Base-by-base conservation (phyloP, 2,113 vertebrate genomes). In the Chrysochloris asiatica region DNA sequence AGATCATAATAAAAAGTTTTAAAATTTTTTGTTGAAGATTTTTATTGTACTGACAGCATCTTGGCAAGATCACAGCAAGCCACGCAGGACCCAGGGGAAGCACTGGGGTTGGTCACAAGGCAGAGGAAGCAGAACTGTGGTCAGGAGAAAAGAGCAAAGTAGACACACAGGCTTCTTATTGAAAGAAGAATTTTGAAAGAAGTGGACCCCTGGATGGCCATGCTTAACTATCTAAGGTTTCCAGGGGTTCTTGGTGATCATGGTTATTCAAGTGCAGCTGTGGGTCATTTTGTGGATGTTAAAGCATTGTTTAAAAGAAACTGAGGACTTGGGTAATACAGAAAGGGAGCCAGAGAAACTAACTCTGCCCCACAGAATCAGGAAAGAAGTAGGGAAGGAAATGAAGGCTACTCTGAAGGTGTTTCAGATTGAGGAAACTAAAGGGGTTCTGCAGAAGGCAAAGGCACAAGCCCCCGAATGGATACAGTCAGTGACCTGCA, bases 401-500 rank as follows among this genome's bases (percentile, higher is more conserved):
- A 47, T 41, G 36, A 48, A 26, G 4, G 14, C 38, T 54, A 17
- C 41, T 8, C 36, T 33, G 14, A 69, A 71, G 12, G 4, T 50
- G 6, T 69, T 69, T 67, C 54, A 75, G 36, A 16, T 3, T 2
- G 26, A 54, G 65, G 50, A 82, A 61, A 65, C 36, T 16, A 38
- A 82, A 85, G 36, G 48, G 22, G 10, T 17, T 88, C 9, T 73
- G 33, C 22, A 36, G 16, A 28, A 50, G 33, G 11, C 36, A n/a
- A 91, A 88, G 59, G 38, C 24, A 45, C 47, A 21, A 76, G 45
- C 45, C 2, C 24, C 47, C 26, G 65, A 30, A 52, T 21, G 56
- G 45, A 3, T 30, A 41, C 0, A n/a, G 47, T 36, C 28, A 1
- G 1, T 36, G 43, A 47, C 36, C 11, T 24, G 16, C 2, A 6